Evolutionary conservation across 2,888 invertebrate genomes (phyloP).

Genomic region (Scaptomyza parva): DNA sequence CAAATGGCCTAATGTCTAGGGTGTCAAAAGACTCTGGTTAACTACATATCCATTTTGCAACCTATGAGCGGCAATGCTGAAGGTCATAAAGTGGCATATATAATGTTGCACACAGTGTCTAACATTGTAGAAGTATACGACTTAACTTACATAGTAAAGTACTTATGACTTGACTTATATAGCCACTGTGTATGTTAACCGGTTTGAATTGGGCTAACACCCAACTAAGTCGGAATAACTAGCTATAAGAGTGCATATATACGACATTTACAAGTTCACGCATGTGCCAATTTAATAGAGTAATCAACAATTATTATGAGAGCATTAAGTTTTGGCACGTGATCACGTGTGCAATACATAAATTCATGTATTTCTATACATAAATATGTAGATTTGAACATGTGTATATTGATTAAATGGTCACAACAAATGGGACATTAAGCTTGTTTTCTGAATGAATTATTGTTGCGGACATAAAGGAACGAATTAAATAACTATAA

Average conservation of each 20-base stretch:
- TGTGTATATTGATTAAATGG: conserved; percentile 19
- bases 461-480: neutral
- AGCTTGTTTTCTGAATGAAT: conserved; percentile 37
- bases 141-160: neutral
- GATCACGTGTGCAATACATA: conserved; percentile 23
- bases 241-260: conserved; percentile 3
- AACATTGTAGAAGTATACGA: neutral
- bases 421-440: conserved; percentile 18
- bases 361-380: no score
- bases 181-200: conserved; percentile 14
- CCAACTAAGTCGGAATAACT: conserved; percentile 4
- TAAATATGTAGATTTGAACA: no score
- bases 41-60: conserved; percentile 33
- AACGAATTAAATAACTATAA: conserved; percentile 3
- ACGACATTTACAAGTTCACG: conserved; percentile 46
- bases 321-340: conserved; percentile 47
- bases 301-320: conserved; percentile 47
- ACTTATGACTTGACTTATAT: no score
- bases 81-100: conserved; percentile 64
- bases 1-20: conserved; percentile 8
- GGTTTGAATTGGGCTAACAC: conserved; percentile 30
- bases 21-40: conserved; percentile 55
- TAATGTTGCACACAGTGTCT: conserved; percentile 18
- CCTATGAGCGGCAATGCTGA: conserved; percentile 36
- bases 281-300: conserved; percentile 52